Evolutionary conservation across 1,140 invertebrate genomes (phyloP).

Genomic region (Aleiodes sp.): DNA sequence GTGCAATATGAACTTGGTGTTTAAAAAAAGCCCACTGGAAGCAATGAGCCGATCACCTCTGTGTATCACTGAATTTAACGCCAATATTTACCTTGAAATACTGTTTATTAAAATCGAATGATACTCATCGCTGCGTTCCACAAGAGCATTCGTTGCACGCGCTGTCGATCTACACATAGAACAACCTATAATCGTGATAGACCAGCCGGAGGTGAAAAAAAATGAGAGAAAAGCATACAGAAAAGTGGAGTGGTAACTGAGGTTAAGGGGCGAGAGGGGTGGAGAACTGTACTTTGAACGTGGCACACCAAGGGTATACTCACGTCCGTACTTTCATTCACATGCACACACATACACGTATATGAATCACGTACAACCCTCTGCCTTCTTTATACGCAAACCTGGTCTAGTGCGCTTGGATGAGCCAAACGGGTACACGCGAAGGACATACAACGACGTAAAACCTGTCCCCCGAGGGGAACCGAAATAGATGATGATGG

Average conservation of each 20-base stretch:
- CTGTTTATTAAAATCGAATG: slow-evolving; percentile 33
- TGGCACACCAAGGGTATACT: not conserved
- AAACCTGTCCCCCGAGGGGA: slow-evolving; percentile 18
- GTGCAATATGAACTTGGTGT: not conserved
- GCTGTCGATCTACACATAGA: slow-evolving; percentile 14
- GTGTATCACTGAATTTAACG: not conserved
- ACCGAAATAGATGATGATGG: slow-evolving; percentile 29
- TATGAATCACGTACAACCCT: not conserved
- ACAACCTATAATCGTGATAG: slow-evolving; percentile 37
- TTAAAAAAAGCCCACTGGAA: not conserved
- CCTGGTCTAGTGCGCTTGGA: slow-evolving; percentile 13
- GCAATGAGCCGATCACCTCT: not conserved
- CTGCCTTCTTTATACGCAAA: not conserved
- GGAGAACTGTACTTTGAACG: not conserved
- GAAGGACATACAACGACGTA: slow-evolving; percentile 15
- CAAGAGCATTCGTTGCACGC: slow-evolving; percentile 23
- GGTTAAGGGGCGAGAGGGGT: not conserved
- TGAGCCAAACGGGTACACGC: slow-evolving; percentile 25
- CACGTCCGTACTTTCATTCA: not conserved
- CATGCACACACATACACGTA: slow-evolving; percentile 2
- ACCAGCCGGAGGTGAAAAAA: slow-evolving; percentile 18
- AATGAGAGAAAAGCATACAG: too few species aligned
- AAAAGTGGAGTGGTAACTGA: slow-evolving; percentile 3
- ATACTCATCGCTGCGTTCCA: slow-evolving; percentile 16
- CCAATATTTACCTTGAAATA: slow-evolving; percentile 5